Evolutionary conservation across 2,888 invertebrate species (phyloP).

Genomic region (Ochlodes sylvanus): DNA sequence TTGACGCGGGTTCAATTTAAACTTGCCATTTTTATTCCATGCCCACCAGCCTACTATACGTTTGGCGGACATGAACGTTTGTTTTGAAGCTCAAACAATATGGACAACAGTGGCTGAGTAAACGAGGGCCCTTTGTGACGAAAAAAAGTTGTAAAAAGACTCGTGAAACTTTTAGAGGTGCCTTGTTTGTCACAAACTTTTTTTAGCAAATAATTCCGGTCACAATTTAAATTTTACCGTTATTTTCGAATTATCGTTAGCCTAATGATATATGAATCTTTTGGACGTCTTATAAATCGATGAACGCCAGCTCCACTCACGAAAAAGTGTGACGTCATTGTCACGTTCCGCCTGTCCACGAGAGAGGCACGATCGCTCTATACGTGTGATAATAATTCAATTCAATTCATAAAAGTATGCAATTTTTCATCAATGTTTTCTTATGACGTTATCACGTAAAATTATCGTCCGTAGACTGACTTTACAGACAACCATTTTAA

Average conservation of each 20-base stretch:
- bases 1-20: too few relatives aligned
- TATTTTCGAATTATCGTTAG: neutral
- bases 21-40: neutral
- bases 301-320: too few relatives aligned
- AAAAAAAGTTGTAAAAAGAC: slow-evolving; percentile 15
- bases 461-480: too few relatives aligned
- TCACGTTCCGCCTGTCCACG: too few relatives aligned
- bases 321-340: too few relatives aligned
- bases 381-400: too few relatives aligned
- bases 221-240: slow-evolving; percentile 6
- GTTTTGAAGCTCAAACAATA: slow-evolving; percentile 17
- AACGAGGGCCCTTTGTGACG: slow-evolving; percentile 14
- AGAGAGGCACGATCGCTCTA: too few relatives aligned
- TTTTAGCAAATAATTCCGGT: slow-evolving; percentile 10
- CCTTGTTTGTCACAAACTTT: slow-evolving; percentile 15
- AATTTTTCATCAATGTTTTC: too few relatives aligned
- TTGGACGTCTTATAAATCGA: too few relatives aligned
- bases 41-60: neutral
- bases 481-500: too few relatives aligned
- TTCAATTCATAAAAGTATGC: too few relatives aligned
- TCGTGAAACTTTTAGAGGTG: slow-evolving; percentile 21
- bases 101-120: slow-evolving; percentile 21
- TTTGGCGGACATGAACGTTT: slow-evolving; percentile 39
- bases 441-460: too few relatives aligned
- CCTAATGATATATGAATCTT: neutral